These are phyloP conservation scores for Carollia perspicillata DNA, from an alignment of 2,113 vertebrate genomes.

Conservation along the genomic window DNA sequence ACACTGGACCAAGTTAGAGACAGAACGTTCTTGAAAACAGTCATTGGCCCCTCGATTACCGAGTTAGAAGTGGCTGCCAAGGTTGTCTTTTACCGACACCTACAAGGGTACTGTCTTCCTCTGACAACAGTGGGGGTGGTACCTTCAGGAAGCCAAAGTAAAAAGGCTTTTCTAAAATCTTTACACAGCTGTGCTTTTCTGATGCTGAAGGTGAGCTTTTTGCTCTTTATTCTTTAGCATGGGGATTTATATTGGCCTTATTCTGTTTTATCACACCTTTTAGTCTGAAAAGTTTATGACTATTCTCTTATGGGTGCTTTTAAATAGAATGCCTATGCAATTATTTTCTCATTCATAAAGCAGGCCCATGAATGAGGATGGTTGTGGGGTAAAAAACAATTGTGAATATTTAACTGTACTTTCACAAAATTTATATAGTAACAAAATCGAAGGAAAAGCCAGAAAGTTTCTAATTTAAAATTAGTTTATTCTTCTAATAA, in stretches of 20 bases:
- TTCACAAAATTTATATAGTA: neutral
- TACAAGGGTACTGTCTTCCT: neutral
- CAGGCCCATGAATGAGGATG: neutral
- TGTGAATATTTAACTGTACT: neutral
- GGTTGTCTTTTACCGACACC: neutral
- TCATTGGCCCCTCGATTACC: neutral
- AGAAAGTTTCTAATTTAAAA: neutral
- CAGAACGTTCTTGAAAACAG: neutral
- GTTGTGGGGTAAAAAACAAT: neutral
- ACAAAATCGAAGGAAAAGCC: neutral
- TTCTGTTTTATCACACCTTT: neutral
- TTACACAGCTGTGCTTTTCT: neutral
- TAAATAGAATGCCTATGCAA: neutral
- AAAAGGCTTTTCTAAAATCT: neutral
- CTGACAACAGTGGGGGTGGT: neutral
- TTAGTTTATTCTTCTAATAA: constrained; percentile 29
- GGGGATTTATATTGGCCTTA: neutral
- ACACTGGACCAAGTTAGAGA: neutral
- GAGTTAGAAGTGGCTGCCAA: neutral
- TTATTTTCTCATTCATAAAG: neutral
- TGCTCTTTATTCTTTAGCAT: neutral
- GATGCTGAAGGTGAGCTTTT: neutral
- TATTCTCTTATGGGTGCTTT: neutral
- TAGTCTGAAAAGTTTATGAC: neutral
- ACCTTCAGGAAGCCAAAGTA: neutral